Conservation (phyloP, 2,888 invertebrate species). For the Cryptus viduatorius region DNA sequence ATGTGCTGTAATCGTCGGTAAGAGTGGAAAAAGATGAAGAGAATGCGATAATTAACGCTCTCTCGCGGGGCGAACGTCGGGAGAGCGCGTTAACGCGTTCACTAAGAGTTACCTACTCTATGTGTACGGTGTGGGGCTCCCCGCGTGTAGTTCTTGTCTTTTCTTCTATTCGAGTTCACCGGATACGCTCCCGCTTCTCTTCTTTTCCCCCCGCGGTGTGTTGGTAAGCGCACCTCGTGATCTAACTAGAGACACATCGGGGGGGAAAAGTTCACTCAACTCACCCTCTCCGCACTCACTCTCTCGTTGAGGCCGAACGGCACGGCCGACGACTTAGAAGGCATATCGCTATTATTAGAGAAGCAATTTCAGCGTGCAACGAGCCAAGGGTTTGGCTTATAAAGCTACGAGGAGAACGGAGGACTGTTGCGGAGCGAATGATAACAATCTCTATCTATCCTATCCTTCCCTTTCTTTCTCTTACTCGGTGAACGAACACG, state of each 20-base stretch:
- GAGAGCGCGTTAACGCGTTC: conserved; percentile 44
- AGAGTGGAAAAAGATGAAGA: conserved; percentile 26
- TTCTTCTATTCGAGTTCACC: conserved; percentile 55
- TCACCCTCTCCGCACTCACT: conserved; percentile 50
- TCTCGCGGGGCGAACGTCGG: conserved; percentile 12
- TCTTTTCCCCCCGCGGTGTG: neutral
- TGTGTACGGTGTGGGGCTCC: neutral
- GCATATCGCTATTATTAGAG: conserved; percentile 70
- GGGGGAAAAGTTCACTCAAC: conserved; percentile 62
- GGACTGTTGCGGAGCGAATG: conserved; percentile 56
- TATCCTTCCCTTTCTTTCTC: conserved; percentile 19
- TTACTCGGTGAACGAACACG: conserved; percentile 32
- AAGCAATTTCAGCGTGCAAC: conserved; percentile 73
- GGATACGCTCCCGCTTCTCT: conserved; percentile 60
- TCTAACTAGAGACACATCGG: neutral
- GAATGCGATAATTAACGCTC: conserved; percentile 59
- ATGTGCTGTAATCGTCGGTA: conserved; percentile 53
- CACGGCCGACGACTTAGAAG: conserved; percentile 54
- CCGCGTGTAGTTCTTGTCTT: conserved; percentile 40
- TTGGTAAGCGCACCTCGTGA: neutral
- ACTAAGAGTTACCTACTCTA: conserved; percentile 33
- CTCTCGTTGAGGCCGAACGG: conserved; percentile 4
- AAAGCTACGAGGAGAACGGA: conserved; percentile 19
- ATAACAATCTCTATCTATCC: conserved; percentile 59
- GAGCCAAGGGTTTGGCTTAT: conserved; percentile 66